phyloP scores from a whole-genome alignment of 2,888 invertebrate species.

The Oxyteleia sp. region DNA sequence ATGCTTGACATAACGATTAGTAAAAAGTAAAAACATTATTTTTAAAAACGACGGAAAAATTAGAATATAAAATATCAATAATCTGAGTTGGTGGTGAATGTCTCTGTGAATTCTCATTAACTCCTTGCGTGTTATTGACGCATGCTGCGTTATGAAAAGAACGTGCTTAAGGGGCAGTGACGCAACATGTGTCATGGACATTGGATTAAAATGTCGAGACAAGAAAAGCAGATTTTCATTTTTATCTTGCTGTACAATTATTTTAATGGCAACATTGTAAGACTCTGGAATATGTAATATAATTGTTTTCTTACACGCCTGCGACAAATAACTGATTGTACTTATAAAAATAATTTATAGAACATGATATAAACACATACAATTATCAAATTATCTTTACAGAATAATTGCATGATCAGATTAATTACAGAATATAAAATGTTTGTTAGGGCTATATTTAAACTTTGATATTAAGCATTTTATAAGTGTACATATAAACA shows the following conservation, averaged over 20 bases:
- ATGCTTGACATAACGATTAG: no score
- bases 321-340: no score
- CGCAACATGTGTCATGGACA: slow-evolving; percentile 49
- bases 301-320: no score
- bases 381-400: no score
- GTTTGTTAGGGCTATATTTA: no score
- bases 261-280: background rate
- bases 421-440: no score
- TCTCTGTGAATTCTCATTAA: slow-evolving; percentile 18
- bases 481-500: no score
- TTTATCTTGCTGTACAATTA: background rate
- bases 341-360: no score
- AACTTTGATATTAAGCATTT: no score
- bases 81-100: background rate
- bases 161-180: slow-evolving; percentile 44
- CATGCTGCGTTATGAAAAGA: slow-evolving; percentile 34
- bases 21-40: no score
- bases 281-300: background rate
- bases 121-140: slow-evolving; percentile 45
- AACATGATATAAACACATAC: no score
- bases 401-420: no score
- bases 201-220: slow-evolving; percentile 27
- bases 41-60: background rate
- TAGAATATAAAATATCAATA: slow-evolving; percentile 16
- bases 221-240: slow-evolving; percentile 14